Evolutionary conservation across 2,888 invertebrate species (phyloP), one percentile per base, ranked within the genome.

Genomic region (Empis stercorea): DNA sequence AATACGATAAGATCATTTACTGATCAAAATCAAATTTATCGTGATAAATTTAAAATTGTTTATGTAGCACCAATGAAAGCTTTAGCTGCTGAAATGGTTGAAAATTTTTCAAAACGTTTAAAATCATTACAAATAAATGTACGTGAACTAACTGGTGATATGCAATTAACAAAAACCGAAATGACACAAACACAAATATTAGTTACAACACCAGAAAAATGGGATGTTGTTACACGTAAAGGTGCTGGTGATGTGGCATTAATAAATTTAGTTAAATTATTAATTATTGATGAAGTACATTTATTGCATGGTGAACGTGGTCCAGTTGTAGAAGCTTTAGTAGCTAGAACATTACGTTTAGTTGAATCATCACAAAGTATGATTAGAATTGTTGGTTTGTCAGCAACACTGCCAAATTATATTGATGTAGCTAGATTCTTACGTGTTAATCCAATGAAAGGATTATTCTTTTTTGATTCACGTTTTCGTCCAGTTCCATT

Each of bases 31-130:
- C 76, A 87, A 4, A 84, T 96, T 46, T 80, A 84, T 70, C 87
- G 86, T 60, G 85, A 94, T 69, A 83, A 89, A 58, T 97, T 97
- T 62, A 97, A 97, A 84, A 93, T 99, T 57, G 87, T 99, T 44
- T 99, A 99, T 69, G 88, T 99, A 56, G 97, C 97, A 1, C 99
- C 99, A 2, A 99, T 99, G 99, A 99, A 99, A 73, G 99, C 99
- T 0, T 70, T 99, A 37, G 99, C 99, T 0, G 84, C 96, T 1
- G 99, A 99, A 75, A 99, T 99, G 95, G 93, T 96, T 0, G 78
- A 81, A 0, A 97, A 88, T 65, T 99, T 99, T 68, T 81, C 84
- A 5, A 83, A 81, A 57, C 79, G 89, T 44, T 73, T 99, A 1
- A 74, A 76, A 36, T 76, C 81, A 0, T 61, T 80, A 27, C 93